Base-by-base conservation (phyloP, 1,140 invertebrate genomes). In the Eumaeus atala region DNA sequence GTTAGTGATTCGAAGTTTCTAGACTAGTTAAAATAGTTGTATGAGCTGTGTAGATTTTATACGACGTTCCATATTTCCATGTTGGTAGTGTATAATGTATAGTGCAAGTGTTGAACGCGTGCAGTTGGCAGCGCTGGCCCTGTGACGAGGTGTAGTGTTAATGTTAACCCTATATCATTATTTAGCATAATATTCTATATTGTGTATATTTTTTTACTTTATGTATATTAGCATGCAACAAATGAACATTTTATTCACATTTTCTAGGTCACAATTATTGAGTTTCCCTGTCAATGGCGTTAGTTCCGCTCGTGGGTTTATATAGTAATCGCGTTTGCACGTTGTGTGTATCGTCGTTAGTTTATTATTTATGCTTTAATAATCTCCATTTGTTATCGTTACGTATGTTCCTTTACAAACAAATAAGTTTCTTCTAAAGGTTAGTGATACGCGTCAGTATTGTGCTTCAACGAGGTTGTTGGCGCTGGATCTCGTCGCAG, bases 21-120 rank as follows among this genome's bases (percentile, higher is more conserved):
- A 28, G 21, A 64, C 47, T 66, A 71, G 49, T 51, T 72, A 70
- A 51, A 49, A 28, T 6, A 63, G 62, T 66, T 62, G 52, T 63
- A 64, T 70, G 54, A 66, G 70, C 74, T 77, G 67, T 67, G 72
- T 83, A 79, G 73, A 79, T 84, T 84, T 83, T 75, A 75, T 75
- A 75, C 74, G 74, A 66, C 64, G 70, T 79, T 78, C 72, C 72
- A 71, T 69, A 74, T 74, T 59, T 68, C 48, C 64, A 67, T 74
- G 64, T 70, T 64, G 63, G 62, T 64, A 63, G 49, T 51, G 16
- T 35, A 16, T 51, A 51, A 35, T 51, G n/a, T n/a, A n/a, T n/a
- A 16, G n/a, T 16, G 17, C 17, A 51, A 51, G 14, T 51, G 37
- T 36, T 51, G 36, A 51, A 34, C 14, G 42, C 34, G 34, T 35